Evolutionary conservation across 2,797 vertebrate species (phyloP).

Genomic region (Notamacropus eugenii): DNA sequence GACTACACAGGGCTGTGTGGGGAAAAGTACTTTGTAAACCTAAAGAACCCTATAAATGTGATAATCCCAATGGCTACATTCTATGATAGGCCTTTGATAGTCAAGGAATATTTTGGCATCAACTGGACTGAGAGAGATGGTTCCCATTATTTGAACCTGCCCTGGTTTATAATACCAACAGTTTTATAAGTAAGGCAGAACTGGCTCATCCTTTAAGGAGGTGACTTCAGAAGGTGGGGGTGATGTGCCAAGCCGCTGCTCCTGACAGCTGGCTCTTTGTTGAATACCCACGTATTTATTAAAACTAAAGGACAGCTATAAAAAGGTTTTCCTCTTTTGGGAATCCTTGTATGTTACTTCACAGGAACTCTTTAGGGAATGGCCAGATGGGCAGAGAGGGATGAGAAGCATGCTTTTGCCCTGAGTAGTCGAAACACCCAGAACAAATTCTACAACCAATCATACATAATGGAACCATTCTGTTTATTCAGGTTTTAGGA

Average conservation of each 20-base stretch:
- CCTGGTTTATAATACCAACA: background rate
- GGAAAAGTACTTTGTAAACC: background rate
- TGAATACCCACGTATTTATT: background rate
- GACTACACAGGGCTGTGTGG: background rate
- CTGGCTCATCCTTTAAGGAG: background rate
- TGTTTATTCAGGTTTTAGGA: conserved; percentile 78
- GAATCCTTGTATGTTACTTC: background rate
- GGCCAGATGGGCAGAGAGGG: conserved; percentile 16
- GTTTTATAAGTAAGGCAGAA: background rate
- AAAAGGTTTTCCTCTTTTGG: background rate
- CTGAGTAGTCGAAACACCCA: conserved; percentile 70
- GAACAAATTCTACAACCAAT: conserved; percentile 77
- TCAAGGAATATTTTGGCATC: background rate
- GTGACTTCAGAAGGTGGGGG: background rate
- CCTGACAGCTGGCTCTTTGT: background rate
- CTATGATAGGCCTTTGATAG: background rate
- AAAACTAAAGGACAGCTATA: background rate
- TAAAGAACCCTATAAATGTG: background rate
- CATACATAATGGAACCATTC: conserved; percentile 81
- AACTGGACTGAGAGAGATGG: background rate
- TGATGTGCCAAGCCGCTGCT: background rate
- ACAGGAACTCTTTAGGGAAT: background rate
- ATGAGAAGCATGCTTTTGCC: conserved; percentile 35
- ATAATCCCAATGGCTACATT: background rate
- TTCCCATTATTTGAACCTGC: background rate